Evolutionary conservation across 2,113 vertebrate genomes (phyloP).

Genomic region (Cinclus cinclus): DNA sequence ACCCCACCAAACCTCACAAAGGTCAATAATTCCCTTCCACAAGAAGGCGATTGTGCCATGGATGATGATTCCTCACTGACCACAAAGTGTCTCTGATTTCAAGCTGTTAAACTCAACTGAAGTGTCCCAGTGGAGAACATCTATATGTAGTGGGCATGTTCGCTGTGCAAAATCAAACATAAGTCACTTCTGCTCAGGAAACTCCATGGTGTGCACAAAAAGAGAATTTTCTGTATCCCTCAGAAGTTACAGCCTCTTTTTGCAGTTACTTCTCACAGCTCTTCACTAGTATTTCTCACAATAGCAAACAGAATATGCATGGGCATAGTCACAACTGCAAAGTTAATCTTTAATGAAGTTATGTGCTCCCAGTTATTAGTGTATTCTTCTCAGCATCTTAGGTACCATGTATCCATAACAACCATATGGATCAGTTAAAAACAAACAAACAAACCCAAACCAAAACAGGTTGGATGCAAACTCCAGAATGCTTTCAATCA

Average conservation of each 20-base stretch:
- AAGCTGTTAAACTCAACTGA: not conserved
- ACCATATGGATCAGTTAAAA: not conserved
- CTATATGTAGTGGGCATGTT: rapidly evolving
- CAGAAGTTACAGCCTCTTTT: not conserved
- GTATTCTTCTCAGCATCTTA: not conserved
- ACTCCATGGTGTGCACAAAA: not conserved
- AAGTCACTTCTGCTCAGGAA: not conserved
- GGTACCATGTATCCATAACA: not conserved
- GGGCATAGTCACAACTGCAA: not conserved
- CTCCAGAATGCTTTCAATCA: not conserved
- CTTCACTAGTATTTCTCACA: not conserved
- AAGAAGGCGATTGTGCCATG: not conserved
- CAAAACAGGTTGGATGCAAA: not conserved
- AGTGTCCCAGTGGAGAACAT: not conserved
- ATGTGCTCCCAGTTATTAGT: not conserved
- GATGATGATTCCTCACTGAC: not conserved
- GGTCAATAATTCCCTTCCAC: not conserved
- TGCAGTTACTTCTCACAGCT: not conserved
- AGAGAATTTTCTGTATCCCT: not conserved
- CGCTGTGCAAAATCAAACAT: not conserved
- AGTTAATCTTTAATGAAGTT: not conserved
- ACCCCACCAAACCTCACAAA: not conserved
- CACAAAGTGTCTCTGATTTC: not conserved
- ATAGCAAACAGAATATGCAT: not conserved
- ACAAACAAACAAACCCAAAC: not conserved